These are phyloP conservation scores for Antheraea mylitta DNA, from an alignment of 1,140 invertebrate species.

Conservation along the genomic window DNA sequence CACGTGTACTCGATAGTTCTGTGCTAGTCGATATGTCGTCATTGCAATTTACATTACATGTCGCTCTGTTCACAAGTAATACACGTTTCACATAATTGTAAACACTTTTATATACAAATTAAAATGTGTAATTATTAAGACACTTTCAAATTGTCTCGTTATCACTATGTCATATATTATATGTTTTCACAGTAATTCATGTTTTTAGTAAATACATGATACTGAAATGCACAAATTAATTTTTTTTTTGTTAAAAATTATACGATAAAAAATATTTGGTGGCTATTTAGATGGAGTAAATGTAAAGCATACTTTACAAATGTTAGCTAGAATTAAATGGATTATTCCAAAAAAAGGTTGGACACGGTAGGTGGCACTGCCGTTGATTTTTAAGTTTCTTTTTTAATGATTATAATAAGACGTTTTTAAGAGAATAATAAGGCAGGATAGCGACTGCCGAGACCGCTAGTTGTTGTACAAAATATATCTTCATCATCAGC, in stretches of 20 bases:
- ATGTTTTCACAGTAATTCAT: background rate
- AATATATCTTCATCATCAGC: too few species aligned
- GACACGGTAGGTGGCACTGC: too few species aligned
- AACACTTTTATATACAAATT: background rate
- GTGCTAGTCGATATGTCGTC: background rate
- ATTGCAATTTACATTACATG: background rate
- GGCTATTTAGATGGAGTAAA: background rate
- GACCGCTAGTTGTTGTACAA: too few species aligned
- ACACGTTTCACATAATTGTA: background rate
- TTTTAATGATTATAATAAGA: too few species aligned
- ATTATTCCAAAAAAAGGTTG: too few species aligned
- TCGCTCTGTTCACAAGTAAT: background rate
- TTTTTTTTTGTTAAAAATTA: background rate
- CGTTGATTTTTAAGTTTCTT: too few species aligned
- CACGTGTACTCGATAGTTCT: constrained; percentile 17
- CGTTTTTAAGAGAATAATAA: too few species aligned
- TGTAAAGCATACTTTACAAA: too few species aligned
- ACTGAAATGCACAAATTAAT: background rate
- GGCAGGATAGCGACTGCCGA: too few species aligned
- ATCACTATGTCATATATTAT: background rate
- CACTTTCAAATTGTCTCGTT: background rate
- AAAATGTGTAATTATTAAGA: background rate
- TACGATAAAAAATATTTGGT: background rate
- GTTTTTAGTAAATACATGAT: background rate
- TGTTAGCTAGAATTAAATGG: too few species aligned